phyloP scores from a whole-genome alignment of 2,797 vertebrate genomes.

The Clarias pachynema region DNA sequence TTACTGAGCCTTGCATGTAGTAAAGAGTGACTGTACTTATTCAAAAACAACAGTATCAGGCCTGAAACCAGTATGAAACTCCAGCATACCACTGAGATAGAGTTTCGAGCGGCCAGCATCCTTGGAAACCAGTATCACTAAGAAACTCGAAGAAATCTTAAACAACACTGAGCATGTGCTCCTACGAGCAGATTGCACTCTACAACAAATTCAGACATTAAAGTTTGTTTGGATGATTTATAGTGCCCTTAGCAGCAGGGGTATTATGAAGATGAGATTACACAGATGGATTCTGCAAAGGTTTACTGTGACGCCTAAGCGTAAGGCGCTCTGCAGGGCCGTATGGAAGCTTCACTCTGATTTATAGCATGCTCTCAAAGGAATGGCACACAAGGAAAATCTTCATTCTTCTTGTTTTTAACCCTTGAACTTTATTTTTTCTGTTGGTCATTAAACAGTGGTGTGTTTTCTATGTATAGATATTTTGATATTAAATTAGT shows the following conservation, averaged over 20 bases:
- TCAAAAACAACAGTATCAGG: not conserved
- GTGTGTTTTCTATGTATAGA: not conserved
- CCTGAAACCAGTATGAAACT: conserved; percentile 3
- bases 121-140: conserved; percentile 16
- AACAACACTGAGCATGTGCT: conserved; percentile 33
- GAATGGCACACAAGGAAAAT: conserved; percentile 42
- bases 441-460: conserved; percentile 11
- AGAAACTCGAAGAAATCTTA: conserved; percentile 22
- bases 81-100: conserved; percentile 15
- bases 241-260: conserved; percentile 63
- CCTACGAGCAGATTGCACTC: conserved; percentile 53
- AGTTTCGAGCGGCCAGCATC: not conserved
- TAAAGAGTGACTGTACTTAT: not conserved
- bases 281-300: conserved; percentile 62
- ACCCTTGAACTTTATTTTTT: conserved; percentile 44
- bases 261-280: conserved; percentile 64
- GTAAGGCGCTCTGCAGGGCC: conserved; percentile 66
- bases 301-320: conserved; percentile 62
- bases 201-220: conserved; percentile 51
- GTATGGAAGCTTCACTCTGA: conserved; percentile 54
- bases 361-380: conserved; percentile 56
- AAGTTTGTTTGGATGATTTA: conserved; percentile 67
- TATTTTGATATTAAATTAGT: not conserved
- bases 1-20: not conserved
- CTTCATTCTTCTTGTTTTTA: conserved; percentile 30